Percentiles rank a stretch among this genome's conserved stretches.
Conservation (phyloP, 2,113 vertebrate species). For the Columba livia region DNA sequence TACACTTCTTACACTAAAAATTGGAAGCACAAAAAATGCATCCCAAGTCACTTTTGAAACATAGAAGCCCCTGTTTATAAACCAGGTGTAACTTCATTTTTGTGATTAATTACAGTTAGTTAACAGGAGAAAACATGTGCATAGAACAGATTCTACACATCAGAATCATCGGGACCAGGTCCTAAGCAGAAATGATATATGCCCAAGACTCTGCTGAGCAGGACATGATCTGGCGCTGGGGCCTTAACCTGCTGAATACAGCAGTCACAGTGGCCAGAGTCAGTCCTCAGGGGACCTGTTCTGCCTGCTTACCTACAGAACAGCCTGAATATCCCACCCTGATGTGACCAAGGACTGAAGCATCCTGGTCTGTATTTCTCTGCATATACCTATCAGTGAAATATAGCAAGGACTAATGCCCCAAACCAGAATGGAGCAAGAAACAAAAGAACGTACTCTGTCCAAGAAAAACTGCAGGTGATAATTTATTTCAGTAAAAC, state of each 20-base stretch:
- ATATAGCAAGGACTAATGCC: neutral
- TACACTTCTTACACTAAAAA: neutral
- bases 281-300: neutral
- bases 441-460: neutral
- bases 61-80: neutral
- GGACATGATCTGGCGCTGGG: neutral
- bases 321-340: neutral
- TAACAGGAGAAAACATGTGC: neutral
- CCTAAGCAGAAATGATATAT: neutral
- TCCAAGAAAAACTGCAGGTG: neutral
- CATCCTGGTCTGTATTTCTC: neutral
- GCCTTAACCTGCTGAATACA: neutral
- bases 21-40: neutral
- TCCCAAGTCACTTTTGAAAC: neutral
- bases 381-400: neutral
- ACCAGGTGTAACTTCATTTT: neutral
- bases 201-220: neutral
- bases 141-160: neutral
- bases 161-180: neutral
- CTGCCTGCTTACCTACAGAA: neutral
- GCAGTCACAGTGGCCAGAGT: neutral
- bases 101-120: neutral
- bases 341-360: neutral
- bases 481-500: slow-evolving; percentile 29
- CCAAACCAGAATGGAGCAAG: neutral